These are phyloP conservation scores for Hemiprocne comata DNA, from an alignment of 2,113 vertebrate genomes.

Conservation along the genomic window DNA sequence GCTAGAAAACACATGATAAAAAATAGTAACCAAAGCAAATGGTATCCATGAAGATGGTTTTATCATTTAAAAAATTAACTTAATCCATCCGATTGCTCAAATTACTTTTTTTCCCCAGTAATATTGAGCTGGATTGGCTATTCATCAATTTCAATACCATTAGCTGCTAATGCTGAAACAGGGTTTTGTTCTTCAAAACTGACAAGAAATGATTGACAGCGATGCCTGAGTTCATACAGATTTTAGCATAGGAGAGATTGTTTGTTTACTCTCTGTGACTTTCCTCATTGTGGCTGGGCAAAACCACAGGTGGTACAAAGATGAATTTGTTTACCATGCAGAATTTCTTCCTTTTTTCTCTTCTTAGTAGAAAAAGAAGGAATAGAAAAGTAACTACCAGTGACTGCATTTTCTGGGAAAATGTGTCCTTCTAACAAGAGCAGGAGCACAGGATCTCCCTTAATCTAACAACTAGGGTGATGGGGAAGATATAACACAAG, in stretches of 20 bases:
- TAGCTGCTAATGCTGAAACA: slow-evolving; percentile 14
- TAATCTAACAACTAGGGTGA: background rate
- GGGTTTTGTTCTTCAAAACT: slow-evolving; percentile 27
- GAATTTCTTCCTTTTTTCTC: background rate
- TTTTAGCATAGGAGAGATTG: slow-evolving; percentile 2
- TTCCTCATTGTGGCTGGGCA: background rate
- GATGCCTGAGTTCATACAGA: background rate
- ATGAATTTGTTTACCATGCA: background rate
- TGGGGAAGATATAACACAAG: background rate
- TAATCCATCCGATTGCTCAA: background rate
- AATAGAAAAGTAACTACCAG: background rate
- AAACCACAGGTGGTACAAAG: background rate
- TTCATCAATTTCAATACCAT: slow-evolving; percentile 9
- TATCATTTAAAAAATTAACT: background rate
- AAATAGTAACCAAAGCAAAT: slow-evolving; percentile 28
- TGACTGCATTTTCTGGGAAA: background rate
- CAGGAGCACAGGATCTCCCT: background rate
- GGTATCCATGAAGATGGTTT: slow-evolving; percentile 14
- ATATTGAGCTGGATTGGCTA: slow-evolving; percentile 15
- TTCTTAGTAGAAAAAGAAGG: background rate
- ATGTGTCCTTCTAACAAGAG: background rate
- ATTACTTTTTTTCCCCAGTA: background rate
- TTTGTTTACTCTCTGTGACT: background rate
- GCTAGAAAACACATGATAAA: slow-evolving; percentile 8
- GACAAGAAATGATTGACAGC: background rate